Conservation (phyloP, 1,140 invertebrate species). For the Lamellibrachia luymesi region DNA sequence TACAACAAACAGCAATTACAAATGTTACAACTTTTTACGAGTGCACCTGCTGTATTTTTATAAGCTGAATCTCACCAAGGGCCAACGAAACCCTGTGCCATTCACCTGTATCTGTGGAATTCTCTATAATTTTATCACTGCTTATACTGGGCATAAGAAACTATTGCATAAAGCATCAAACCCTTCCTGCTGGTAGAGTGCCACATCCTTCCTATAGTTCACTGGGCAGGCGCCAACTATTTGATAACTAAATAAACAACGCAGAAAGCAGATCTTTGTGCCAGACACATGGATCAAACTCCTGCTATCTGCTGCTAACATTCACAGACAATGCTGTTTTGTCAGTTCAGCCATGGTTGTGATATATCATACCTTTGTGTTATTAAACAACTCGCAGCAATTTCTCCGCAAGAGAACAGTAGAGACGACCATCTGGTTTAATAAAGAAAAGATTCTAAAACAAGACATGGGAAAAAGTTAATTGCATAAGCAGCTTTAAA, state of each 20-base stretch:
- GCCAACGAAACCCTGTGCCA: background rate
- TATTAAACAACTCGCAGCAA: background rate
- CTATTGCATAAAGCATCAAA: too few species aligned
- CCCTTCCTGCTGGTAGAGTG: too few species aligned
- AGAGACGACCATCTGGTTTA: background rate
- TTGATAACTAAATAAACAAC: too few species aligned
- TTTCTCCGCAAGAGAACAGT: background rate
- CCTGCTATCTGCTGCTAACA: background rate
- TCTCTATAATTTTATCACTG: background rate
- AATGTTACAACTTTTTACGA: background rate
- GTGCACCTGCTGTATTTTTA: background rate
- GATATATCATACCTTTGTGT: background rate
- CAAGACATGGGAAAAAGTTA: too few species aligned
- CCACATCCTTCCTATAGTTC: too few species aligned
- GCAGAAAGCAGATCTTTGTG: background rate
- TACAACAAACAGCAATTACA: background rate
- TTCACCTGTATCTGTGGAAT: background rate
- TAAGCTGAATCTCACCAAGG: background rate
- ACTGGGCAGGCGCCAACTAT: too few species aligned
- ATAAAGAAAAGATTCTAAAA: background rate
- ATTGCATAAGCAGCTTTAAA: too few species aligned
- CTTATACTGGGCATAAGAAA: too few species aligned
- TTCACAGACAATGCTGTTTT: background rate
- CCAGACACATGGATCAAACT: background rate
- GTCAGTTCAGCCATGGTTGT: background rate